Base-by-base conservation (phyloP, 1,140 invertebrate genomes). In the Amyelois transitella region DNA sequence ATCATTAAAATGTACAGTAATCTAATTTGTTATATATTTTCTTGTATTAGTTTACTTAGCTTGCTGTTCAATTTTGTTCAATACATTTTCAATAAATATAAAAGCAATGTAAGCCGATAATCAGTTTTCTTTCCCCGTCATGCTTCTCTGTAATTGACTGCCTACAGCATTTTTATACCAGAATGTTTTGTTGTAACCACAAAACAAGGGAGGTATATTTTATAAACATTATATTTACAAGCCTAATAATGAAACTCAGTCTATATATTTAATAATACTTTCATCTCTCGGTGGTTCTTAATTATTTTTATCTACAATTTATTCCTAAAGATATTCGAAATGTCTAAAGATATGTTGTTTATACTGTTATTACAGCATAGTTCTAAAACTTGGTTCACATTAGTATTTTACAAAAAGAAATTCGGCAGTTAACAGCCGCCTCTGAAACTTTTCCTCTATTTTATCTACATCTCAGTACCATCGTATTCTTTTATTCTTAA, bases 261-360 rank as follows among this genome's bases (percentile, higher is more conserved):
- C 68, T 71, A 64, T 67, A 56, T 58, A 63, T 66, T 66, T 69
- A 69, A 69, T 71, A 70, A 59, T 67, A n/a, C n/a, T 63, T 58
- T 24, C 43, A 53, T 62, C 55, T 53, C 43, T 48, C 18, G 20
- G 2, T 48, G 2, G 6, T 7, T 48, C 14, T 10, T 20, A 58
- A 48, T 65, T 43, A 38, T 43, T 43, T 56, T 28, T 53, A 43
- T 62, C 64, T 64, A 68, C 49, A 68, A 55, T 57, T 43, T 19
- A 21, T 52, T 47, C 49, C 18, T 6, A 47, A 50, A 43, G 20
- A 32, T 24, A 25, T 14, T 24, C 6, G 7, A 43, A 18, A 24
- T 18, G 18, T 48, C 6, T 44, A 44, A 18, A 47, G 66, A 69
- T 69, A 69, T 65, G 66, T 38, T 14, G 1, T 38, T 14, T 14